Base-by-base conservation (phyloP, 2,888 invertebrate species). In the Mimumesa dahlbomi region DNA sequence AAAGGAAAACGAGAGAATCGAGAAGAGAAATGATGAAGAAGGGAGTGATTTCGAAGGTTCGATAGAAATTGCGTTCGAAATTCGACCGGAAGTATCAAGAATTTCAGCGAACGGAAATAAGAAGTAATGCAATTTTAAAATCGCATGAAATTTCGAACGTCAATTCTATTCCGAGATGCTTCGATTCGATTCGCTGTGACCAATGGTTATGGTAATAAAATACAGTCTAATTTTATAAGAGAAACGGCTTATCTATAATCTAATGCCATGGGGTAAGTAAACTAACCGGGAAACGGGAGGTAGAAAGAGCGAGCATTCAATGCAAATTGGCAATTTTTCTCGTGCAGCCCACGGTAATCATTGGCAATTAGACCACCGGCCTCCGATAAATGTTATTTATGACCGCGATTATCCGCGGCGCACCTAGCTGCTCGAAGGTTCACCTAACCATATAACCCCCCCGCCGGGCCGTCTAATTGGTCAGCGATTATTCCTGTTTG, bases 361-460 rank as follows among this genome's bases (percentile, higher is more conserved):
- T 85, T 79, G 84, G 84, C 87, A 87, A 88, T 88, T 88, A 88
- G 84, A 82, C 74, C 71, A 67, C 68, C 58, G 72, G 59, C 75
- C 72, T 56, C 73, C 81, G 81, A 84, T 85, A 86, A 86, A 84
- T 84, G 82, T 84, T 87, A 88, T 88, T 88, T 88, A 88, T 84
- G 84, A 79, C 78, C 74, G 61, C 82, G 81, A 88, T 87, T 87
- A 87, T 75, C 82, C 67, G 66, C 63, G 85, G 82, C 87, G 79
- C 88, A 76, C 85, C 87, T 85, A 83, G 77, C 72, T 75, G 76
- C 75, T 72, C 56, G 62, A 70, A 73, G 69, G 72, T 72, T 61
- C 65, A 66, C 68, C 76, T 66, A 79, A 69, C 77, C 66, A 63
- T 31, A 19, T 57, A 36, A 36, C 29, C 22, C 48, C 36, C 36